Base-by-base conservation (phyloP, 2,113 vertebrate species). In the Equus przewalskii region DNA sequence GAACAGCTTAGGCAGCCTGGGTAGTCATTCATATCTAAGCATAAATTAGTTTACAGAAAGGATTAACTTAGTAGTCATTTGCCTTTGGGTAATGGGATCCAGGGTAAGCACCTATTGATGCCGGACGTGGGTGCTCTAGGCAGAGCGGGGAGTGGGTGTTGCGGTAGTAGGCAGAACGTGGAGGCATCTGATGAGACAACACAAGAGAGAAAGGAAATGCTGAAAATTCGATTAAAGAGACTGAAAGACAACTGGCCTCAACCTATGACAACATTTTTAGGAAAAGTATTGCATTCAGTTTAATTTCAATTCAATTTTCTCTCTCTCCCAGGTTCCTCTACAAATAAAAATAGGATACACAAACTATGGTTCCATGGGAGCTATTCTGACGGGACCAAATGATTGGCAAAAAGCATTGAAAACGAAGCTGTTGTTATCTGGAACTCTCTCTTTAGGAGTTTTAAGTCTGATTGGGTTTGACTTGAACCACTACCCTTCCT, bases 381-480 rank as follows among this genome's bases (percentile, higher is more conserved):
- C 83, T 94, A 22, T 67, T 95, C 36, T 69, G 15, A 94, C 89
- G 14, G 22, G 56, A 92, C 69, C n/a, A 76, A 94, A 96, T 78
- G 21, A 76, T 14, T 89, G 58, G 46, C 18, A 33, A 70, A 95
- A 75, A 90, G 22, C 46, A 88, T 9, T 67, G 36, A 89, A 75
- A 78, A 41, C n/a, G 64, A 92, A 92, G 88, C 69, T 62, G 6
- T 67, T 49, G 33, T 58, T 41, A 78, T 65, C 19, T 64, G 69
- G 56, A 90, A 85, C 21, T 81, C 46, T 75, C 30, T 69, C 24
- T 21, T 51, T 60, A 91, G 56, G 46, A 82, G 28, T 73, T 79
- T 80, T 64, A 65, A 73, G 41, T 75, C 33, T 78, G 51, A 58
- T 0, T 82, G 60, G 70, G 51, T 54, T 54, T 46, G 78, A 64